Base-by-base conservation (phyloP, 2,113 vertebrate genomes). In the Oreochromis aureus region DNA sequence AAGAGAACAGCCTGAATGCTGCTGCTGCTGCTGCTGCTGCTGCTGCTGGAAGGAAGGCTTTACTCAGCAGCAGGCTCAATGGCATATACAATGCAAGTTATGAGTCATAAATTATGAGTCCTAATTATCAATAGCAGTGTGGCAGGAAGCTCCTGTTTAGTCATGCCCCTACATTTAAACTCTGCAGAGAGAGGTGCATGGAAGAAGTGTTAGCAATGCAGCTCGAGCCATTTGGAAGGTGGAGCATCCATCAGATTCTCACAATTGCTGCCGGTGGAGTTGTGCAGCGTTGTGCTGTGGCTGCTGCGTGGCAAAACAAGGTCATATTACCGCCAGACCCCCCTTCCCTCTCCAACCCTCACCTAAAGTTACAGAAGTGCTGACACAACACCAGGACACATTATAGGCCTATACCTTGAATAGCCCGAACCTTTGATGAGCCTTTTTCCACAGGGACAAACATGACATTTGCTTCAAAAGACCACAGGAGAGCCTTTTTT, bases 301-400 rank as follows among this genome's bases (percentile, higher is more conserved):
- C 86, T 86, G 87, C 86, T 91, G 53, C 78, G 61, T 81, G 46
- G 82, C 87, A 84, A 91, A 88, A 87, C 91, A 91, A 93, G 90
- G 91, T 94, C 89, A 86, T 73, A 88, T 85, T 88, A 86, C 78
- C 30, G 2, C 10, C 56, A 56, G 81, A 41, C 63, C 80, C 36
- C 10, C 80, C 76, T 80, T 19, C 85, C 44, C 13, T 82, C 76
- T 80, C 12, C 83, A 61, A 53, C 79, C 44, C 59, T 80, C 61
- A 55, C 87, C 84, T 82, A 48, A 87, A 92, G 86, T 90, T 92
- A 86, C 66, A 86, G 54, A 88, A 86, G 59, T 82, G 88, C 93
- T 93, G 90, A 94, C 85, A 91, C 80, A 53, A 66, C 87, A 89
- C 13, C 34, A 84, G 53, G 48, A 55, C 85, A 58, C 78, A 27